Evolutionary conservation across 2,113 vertebrate genomes (phyloP).

Genomic region (Datnioides undecimradiatus): DNA sequence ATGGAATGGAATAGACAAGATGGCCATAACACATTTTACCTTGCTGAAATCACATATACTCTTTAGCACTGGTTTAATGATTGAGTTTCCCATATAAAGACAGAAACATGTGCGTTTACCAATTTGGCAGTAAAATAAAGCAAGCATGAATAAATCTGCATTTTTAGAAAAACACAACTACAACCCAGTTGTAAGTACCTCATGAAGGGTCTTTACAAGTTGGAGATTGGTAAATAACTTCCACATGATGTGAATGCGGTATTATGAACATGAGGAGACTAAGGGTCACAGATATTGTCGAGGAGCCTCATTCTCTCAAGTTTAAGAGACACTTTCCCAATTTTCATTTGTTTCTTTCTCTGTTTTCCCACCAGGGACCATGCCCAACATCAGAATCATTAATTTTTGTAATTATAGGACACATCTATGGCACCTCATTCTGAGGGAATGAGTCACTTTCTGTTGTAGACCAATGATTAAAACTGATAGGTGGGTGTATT

Average conservation of each 20-base stretch:
- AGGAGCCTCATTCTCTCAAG: not conserved
- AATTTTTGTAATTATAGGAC: slow-evolving; percentile 36
- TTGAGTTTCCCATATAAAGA: not conserved
- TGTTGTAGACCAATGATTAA: slow-evolving; percentile 51
- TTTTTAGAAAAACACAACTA: not conserved
- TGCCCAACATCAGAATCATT: slow-evolving; percentile 9
- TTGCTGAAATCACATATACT: slow-evolving; percentile 1
- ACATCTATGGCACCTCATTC: slow-evolving; percentile 27
- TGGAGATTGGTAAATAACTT: slow-evolving; percentile 1
- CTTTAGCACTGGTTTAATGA: too few species aligned
- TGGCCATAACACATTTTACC: not conserved
- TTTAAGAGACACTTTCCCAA: slow-evolving; percentile 11
- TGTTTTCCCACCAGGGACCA: not conserved
- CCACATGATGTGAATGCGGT: not conserved
- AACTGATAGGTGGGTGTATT: slow-evolving; percentile 62
- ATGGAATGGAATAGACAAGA: not conserved
- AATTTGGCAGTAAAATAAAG: not conserved
- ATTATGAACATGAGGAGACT: not conserved
- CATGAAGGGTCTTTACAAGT: not conserved
- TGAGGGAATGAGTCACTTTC: slow-evolving; percentile 45
- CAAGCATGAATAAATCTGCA: not conserved
- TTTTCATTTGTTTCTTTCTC: not conserved
- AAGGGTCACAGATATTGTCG: not conserved
- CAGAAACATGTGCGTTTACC: not conserved
- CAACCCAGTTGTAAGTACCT: not conserved